Evolutionary conservation across 2,888 invertebrate genomes (phyloP).

Genomic region (Metellina segmentata): DNA sequence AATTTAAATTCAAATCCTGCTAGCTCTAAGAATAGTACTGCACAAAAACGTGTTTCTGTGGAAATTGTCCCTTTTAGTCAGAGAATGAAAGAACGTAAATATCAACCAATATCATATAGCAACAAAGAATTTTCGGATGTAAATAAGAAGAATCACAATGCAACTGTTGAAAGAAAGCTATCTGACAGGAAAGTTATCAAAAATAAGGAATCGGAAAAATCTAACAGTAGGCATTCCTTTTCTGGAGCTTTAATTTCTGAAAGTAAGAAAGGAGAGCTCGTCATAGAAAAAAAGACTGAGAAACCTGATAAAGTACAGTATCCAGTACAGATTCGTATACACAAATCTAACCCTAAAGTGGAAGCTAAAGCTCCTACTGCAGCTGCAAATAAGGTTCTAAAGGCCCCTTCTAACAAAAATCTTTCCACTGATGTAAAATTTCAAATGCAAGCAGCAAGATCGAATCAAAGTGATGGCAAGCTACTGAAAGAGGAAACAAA

Average conservation of each 20-base stretch:
- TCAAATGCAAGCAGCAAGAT: constrained; percentile 37
- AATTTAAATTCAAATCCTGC: constrained; percentile 27
- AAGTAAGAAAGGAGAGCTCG: constrained; percentile 40
- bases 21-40: constrained; percentile 42
- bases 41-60: constrained; percentile 74
- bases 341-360: constrained; percentile 47
- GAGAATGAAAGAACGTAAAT: constrained; percentile 75
- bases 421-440: constrained; percentile 31
- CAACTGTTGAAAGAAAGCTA: constrained; percentile 57
- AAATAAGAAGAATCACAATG: constrained; percentile 44
- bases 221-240: constrained; percentile 61
- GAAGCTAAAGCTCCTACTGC: constrained; percentile 40
- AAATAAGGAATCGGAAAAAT: constrained; percentile 65
- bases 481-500: constrained; percentile 39
- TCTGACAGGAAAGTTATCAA: constrained; percentile 58
- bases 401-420: constrained; percentile 46
- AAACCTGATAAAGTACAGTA: constrained; percentile 66
- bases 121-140: constrained; percentile 50
- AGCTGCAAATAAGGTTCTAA: constrained; percentile 33
- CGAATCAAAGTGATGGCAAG: constrained; percentile 42
- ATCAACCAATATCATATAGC: constrained; percentile 63
- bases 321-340: constrained; percentile 75
- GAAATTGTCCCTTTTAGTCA: constrained; percentile 77
- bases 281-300: constrained; percentile 33
- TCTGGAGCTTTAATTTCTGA: constrained; percentile 46